Conservation (phyloP, 2,888 invertebrate genomes). For the Formica aserva region DNA sequence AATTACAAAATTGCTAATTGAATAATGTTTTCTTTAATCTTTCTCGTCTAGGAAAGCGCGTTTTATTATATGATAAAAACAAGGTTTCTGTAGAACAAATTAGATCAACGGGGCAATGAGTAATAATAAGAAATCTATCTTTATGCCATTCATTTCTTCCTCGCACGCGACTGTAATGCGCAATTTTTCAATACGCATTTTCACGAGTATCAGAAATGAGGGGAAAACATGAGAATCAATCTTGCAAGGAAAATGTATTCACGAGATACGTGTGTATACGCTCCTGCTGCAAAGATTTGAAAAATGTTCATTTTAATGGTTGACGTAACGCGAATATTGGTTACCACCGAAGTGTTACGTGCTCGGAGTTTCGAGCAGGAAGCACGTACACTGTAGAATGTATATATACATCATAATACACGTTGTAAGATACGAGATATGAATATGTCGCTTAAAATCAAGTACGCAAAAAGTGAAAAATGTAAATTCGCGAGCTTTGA, state of each 20-base stretch:
- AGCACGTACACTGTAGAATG: constrained; percentile 62
- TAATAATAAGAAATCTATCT: constrained; percentile 22
- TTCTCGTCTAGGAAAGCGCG: not conserved
- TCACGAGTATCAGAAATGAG: constrained; percentile 48
- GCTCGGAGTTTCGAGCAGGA: constrained; percentile 67
- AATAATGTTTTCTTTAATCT: not conserved
- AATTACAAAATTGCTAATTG: not conserved
- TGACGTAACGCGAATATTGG: constrained; percentile 79
- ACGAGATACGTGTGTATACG: constrained; percentile 57
- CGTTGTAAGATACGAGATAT: constrained; percentile 53
- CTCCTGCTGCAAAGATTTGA: constrained; percentile 69
- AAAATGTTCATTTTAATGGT: constrained; percentile 82
- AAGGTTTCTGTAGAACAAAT: not conserved
- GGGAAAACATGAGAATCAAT: constrained; percentile 47
- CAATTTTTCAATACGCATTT: constrained; percentile 20
- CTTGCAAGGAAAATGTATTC: constrained; percentile 54
- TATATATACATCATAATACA: constrained; percentile 21
- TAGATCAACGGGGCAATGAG: constrained; percentile 1
- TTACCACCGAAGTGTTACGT: constrained; percentile 78
- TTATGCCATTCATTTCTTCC: not conserved
- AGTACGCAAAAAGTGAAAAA: constrained; percentile 18
- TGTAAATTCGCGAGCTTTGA: constrained; percentile 21
- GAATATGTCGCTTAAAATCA: constrained; percentile 37
- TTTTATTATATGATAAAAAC: not conserved
- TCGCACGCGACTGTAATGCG: constrained; percentile 11